These are phyloP conservation scores for Nyctereutes procyonoides DNA, from an alignment of 2,113 vertebrate genomes.

Conservation along the genomic window DNA sequence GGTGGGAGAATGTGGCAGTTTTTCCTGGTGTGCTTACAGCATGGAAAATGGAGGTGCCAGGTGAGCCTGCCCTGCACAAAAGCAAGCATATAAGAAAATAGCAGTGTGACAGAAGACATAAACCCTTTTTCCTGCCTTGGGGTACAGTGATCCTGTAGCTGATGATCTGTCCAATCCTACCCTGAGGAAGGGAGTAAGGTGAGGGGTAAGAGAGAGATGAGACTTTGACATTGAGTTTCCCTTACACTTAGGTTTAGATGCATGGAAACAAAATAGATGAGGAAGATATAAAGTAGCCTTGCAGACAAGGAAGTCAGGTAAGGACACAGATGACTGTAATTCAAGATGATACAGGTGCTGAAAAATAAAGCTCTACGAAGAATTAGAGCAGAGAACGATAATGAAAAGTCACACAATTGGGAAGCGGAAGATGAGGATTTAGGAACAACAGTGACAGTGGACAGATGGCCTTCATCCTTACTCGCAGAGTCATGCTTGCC, in stretches of 20 bases:
- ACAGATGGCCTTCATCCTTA: fast-evolving
- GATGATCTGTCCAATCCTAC: not conserved
- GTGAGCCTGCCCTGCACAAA: fast-evolving
- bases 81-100: not conserved
- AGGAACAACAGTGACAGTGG: not conserved
- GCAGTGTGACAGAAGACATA: no score
- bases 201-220: not conserved
- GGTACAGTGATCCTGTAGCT: not conserved
- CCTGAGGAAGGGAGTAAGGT: not conserved
- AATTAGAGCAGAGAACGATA: not conserved
- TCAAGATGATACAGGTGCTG: not conserved
- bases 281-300: not conserved
- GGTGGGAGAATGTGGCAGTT: not conserved
- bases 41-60: not conserved
- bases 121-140: not conserved
- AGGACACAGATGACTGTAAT: not conserved
- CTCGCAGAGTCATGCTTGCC: not conserved
- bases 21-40: not conserved
- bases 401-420: not conserved
- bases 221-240: not conserved
- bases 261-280: not conserved
- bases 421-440: not conserved
- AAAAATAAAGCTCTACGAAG: not conserved
- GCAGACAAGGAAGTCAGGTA: not conserved
- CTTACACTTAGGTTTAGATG: not conserved